Evolutionary conservation across 2,888 invertebrate genomes (phyloP), one percentile per base, ranked within the genome.

Genomic region (Drosophila vallismaia): DNA sequence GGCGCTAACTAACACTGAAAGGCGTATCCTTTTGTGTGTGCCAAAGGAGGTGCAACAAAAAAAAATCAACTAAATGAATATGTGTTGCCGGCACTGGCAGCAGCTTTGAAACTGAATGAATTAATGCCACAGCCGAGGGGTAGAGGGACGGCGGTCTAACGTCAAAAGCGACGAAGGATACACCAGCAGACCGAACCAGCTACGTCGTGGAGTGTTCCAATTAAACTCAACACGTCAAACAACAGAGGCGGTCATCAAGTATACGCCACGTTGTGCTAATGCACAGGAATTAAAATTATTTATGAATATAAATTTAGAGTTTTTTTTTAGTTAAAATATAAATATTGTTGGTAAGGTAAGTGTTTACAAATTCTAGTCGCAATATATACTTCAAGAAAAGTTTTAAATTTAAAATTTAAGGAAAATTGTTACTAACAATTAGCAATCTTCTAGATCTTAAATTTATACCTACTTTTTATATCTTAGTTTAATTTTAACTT

Each of bases 181-280:
- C 71, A 24, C 26, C 53, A 49, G 33, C 71, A 24, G 19, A 54
- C 24, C 50, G 29, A 50, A 31, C 45, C 63, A 33, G 40, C 71
- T 31, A 40, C 68, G 59, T 40, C 68, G 70, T 67, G 69, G 83
- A 83, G 88, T 87, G 86, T 75, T 86, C 88, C 88, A 83, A 83
- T 83, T 83, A 83, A 83, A 85, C 83, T 79, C 83, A 74, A 83
- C 88, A 82, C 88, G 88, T 85, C 83, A 82, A 87, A 77, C 77
- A 85, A 82, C 83, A 79, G 69, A 59, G 55, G 71, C 75, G 51
- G 73, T 70, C 82, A 71, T 84, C 85, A 86, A 81, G 82, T 81
- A 84, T 86, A 75, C 81, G 81, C 71, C 82, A 81, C 69, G 81
- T 62, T 75, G 71, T 70, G 73, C 70, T 3, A 4, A 5, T 44